phyloP scores from a whole-genome alignment of 2,888 invertebrate genomes.

The Pandemis corylana region DNA sequence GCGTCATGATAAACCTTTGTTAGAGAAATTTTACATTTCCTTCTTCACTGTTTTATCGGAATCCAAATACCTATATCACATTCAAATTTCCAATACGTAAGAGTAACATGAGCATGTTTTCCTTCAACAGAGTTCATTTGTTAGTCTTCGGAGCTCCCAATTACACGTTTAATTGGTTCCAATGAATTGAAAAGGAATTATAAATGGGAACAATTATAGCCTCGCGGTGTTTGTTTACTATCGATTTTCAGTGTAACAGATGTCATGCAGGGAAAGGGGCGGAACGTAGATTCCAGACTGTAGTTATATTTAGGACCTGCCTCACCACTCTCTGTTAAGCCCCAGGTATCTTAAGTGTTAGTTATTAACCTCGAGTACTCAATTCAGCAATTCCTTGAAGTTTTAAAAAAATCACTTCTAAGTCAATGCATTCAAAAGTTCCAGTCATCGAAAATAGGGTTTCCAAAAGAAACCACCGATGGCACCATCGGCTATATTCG shows the following conservation, averaged over 20 bases:
- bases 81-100: background rate
- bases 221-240: constrained; percentile 27
- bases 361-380: too few species aligned
- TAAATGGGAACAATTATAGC: constrained; percentile 40
- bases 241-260: constrained; percentile 38
- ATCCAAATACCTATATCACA: background rate
- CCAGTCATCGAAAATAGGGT: too few species aligned
- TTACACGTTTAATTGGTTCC: constrained; percentile 44
- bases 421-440: too few species aligned
- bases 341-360: too few species aligned
- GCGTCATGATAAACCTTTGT: too few species aligned
- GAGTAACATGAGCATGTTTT: constrained; percentile 11
- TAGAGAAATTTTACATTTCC: background rate
- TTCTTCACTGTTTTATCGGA: background rate
- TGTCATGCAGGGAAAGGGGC: constrained; percentile 22
- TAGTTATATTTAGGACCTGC: too few species aligned
- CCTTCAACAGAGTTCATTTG: constrained; percentile 21
- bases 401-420: too few species aligned
- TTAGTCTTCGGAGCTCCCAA: constrained; percentile 25
- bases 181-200: constrained; percentile 43
- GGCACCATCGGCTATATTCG: too few species aligned
- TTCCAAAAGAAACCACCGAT: too few species aligned
- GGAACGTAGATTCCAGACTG: background rate
- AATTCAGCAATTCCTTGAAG: too few species aligned
- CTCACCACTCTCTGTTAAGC: too few species aligned